phyloP scores from a whole-genome alignment of 1,140 invertebrate species.

The Drosophila obscura region DNA sequence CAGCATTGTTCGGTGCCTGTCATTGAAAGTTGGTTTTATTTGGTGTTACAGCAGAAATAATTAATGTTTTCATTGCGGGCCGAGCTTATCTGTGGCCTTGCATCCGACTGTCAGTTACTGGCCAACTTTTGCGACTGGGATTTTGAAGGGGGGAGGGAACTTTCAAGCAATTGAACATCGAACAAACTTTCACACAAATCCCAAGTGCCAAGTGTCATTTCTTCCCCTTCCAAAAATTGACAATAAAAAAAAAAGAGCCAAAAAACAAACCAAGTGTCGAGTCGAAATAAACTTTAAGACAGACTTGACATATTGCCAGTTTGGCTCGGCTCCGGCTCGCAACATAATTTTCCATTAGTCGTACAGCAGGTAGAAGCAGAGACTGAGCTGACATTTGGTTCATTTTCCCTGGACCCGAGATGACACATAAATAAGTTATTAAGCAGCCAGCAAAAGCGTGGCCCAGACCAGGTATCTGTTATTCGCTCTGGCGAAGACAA shows the following conservation, averaged over 20 bases:
- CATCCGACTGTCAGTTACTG: conserved; percentile 33
- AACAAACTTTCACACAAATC: conserved; percentile 41
- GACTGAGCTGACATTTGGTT: conserved; percentile 31
- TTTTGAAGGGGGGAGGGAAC: conserved; percentile 8
- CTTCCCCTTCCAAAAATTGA: conserved; percentile 21
- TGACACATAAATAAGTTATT: conserved; percentile 72
- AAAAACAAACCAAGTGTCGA: conserved; percentile 29
- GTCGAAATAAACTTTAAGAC: conserved; percentile 52
- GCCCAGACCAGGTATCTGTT: neutral
- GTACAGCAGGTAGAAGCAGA: conserved; percentile 25
- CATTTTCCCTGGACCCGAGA: conserved; percentile 14
- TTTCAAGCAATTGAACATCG: conserved; percentile 47
- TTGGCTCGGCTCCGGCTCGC: conserved; percentile 21
- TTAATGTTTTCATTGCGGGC: conserved; percentile 51
- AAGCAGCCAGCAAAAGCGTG: conserved; percentile 42
- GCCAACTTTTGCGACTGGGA: conserved; percentile 25
- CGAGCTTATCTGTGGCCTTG: conserved; percentile 25
- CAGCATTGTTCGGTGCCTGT: conserved; percentile 41
- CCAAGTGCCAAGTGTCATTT: conserved; percentile 49
- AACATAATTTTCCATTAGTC: conserved; percentile 72
- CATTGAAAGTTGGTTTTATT: conserved; percentile 28
- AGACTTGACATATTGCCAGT: conserved; percentile 50
- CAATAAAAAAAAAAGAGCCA: conserved; percentile 11
- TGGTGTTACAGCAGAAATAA: conserved; percentile 59
- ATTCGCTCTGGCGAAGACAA: neutral